phyloP scores from a whole-genome alignment of 1,140 invertebrate genomes.

The Caenorhabditis remanei region DNA sequence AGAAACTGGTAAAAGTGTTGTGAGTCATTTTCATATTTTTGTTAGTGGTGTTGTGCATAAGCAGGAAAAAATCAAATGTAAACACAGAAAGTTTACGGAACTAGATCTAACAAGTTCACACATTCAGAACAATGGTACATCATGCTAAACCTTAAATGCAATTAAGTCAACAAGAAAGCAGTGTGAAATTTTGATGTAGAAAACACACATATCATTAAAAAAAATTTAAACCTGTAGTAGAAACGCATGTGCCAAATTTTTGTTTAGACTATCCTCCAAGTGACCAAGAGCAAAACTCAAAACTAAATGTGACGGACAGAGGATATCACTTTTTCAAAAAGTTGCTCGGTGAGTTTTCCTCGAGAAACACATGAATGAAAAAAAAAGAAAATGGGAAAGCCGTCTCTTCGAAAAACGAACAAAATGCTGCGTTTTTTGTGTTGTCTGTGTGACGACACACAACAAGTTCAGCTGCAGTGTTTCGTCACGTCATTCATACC shows the following conservation, averaged over 20 bases:
- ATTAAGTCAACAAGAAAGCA: too few species aligned
- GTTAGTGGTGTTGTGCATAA: slow-evolving; percentile 13
- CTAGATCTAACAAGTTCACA: background rate
- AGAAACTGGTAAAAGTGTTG: slow-evolving; percentile 16
- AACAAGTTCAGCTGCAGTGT: slow-evolving; percentile 40
- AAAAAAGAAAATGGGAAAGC: slow-evolving; percentile 25
- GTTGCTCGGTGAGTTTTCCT: background rate
- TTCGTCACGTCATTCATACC: slow-evolving; percentile 51
- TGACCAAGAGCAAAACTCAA: too few species aligned
- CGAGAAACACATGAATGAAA: slow-evolving; percentile 15
- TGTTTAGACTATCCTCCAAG: too few species aligned
- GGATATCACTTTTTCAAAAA: background rate
- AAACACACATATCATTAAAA: too few species aligned
- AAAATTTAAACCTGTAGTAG: too few species aligned
- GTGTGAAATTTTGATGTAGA: too few species aligned
- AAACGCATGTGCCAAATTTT: too few species aligned
- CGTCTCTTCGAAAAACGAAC: slow-evolving; percentile 28
- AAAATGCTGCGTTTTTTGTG: slow-evolving; percentile 24
- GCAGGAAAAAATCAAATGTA: background rate
- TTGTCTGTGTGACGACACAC: slow-evolving; percentile 33
- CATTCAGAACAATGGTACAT: background rate
- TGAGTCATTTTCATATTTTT: slow-evolving; percentile 31
- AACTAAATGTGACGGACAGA: background rate
- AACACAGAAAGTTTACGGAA: background rate
- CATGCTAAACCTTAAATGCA: too few species aligned